These are phyloP conservation scores for Microchrysa polita DNA, from an alignment of 2,888 invertebrate species.

Conservation along the genomic window DNA sequence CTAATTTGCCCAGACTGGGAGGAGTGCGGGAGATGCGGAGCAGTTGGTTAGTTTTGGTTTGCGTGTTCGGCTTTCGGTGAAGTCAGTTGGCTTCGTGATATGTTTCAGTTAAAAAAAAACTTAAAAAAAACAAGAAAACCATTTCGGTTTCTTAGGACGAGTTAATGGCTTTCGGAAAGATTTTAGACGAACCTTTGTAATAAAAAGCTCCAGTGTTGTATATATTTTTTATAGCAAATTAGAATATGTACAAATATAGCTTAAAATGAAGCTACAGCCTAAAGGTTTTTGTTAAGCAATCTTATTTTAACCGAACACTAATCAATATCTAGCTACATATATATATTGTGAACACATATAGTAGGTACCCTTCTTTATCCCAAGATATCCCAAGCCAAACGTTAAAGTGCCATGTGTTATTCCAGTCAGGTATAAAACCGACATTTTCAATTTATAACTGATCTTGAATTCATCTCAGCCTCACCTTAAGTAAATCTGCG, in stretches of 20 bases:
- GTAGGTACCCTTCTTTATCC: no score
- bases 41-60: slow-evolving; percentile 1
- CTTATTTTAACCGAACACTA: no score
- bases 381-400: not conserved
- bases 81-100: not conserved
- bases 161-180: not conserved
- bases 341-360: no score
- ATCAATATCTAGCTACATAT: no score
- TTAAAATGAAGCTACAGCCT: no score
- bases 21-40: slow-evolving; percentile 25
- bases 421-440: slow-evolving; percentile 20
- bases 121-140: not conserved
- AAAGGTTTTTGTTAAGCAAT: no score
- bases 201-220: no score
- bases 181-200: no score
- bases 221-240: no score
- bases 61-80: not conserved
- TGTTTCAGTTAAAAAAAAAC: no score
- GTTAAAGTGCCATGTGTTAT: slow-evolving; percentile 2
- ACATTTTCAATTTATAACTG: slow-evolving; percentile 19
- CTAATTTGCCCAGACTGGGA: slow-evolving; percentile 36
- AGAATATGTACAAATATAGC: not conserved
- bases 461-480: slow-evolving; percentile 19
- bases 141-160: no score
- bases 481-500: slow-evolving; percentile 1